Percentiles rank a stretch among this genome's conserved stretches.
phyloP scores from a whole-genome alignment of 1,140 invertebrate species.

The Pseudomyrmex dendroicus region DNA sequence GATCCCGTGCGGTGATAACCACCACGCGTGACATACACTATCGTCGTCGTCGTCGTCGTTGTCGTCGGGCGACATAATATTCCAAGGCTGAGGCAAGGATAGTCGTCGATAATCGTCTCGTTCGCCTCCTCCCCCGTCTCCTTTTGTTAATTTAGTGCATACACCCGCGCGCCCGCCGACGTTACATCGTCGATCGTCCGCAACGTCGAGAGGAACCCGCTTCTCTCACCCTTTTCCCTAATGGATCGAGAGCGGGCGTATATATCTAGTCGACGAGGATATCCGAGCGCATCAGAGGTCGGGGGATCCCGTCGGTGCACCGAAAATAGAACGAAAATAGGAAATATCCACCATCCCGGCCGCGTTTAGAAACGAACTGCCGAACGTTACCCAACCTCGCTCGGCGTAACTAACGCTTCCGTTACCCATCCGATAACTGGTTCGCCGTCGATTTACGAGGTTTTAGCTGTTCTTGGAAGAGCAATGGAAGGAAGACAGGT shows the following conservation, averaged over 20 bases:
- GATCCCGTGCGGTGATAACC: conserved; percentile 25
- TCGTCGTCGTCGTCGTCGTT: neutral
- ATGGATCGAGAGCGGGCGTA: conserved; percentile 29
- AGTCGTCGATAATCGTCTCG: conserved; percentile 14
- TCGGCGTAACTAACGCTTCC: conserved; percentile 71
- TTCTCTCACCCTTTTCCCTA: conserved; percentile 33
- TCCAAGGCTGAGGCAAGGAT: conserved; percentile 29
- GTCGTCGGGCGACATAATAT: conserved; percentile 8
- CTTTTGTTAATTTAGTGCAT: conserved; percentile 27
- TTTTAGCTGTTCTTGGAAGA: conserved; percentile 58
- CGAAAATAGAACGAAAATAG: conserved; percentile 71
- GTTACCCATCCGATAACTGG: conserved; percentile 69
- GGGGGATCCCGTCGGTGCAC: conserved; percentile 51
- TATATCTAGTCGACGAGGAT: conserved; percentile 42
- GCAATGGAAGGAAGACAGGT: conserved; percentile 36
- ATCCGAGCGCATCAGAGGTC: conserved; percentile 62
- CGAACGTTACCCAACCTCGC: conserved; percentile 61
- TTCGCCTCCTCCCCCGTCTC: neutral
- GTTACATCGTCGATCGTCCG: conserved; percentile 25
- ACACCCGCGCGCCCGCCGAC: neutral
- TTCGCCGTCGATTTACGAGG: conserved; percentile 74
- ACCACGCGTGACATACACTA: conserved; percentile 14
- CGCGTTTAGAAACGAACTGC: conserved; percentile 15
- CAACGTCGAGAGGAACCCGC: conserved; percentile 15
- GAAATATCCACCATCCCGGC: conserved; percentile 53